Conservation (phyloP, 2,888 invertebrate species). For the Spatulosminthurus flaviceps region DNA sequence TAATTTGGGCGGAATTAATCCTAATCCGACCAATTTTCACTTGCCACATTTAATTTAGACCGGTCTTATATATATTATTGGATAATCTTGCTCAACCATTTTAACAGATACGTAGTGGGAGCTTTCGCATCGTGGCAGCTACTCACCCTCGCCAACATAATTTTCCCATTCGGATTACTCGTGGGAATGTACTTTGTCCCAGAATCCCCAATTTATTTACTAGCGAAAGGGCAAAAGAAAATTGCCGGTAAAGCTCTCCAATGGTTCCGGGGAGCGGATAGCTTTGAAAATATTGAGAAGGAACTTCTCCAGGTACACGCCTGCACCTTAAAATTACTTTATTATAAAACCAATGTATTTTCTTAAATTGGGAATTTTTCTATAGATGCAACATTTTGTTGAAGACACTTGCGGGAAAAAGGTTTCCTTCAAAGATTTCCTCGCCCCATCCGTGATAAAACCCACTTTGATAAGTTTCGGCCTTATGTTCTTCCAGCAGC, state of each 20-base stretch:
- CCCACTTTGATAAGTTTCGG: slow-evolving; percentile 80
- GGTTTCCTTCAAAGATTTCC: slow-evolving; percentile 68
- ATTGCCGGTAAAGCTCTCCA: slow-evolving; percentile 72
- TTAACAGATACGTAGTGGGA: slow-evolving; percentile 42
- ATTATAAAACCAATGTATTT: not conserved
- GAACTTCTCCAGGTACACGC: slow-evolving; percentile 70
- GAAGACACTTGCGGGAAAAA: slow-evolving; percentile 77
- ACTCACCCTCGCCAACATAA: slow-evolving; percentile 25
- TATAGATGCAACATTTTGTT: slow-evolving; percentile 79
- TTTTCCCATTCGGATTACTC: slow-evolving; percentile 65
- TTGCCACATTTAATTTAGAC: not conserved
- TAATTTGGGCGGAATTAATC: too few species aligned
- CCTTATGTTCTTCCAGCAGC: slow-evolving; percentile 84
- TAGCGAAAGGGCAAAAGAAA: slow-evolving; percentile 69
- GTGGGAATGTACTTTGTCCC: slow-evolving; percentile 73
- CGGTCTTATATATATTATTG: not conserved
- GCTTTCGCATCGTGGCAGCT: slow-evolving; percentile 36
- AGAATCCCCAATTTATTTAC: slow-evolving; percentile 74
- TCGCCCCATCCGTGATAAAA: slow-evolving; percentile 68
- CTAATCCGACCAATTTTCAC: too few species aligned
- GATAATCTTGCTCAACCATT: too few species aligned
- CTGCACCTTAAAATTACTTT: not conserved
- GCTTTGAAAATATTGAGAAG: slow-evolving; percentile 71
- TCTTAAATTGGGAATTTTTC: not conserved
- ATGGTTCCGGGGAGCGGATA: slow-evolving; percentile 70